Conservation (phyloP, 2,888 invertebrate genomes). For the Seira musarum region DNA sequence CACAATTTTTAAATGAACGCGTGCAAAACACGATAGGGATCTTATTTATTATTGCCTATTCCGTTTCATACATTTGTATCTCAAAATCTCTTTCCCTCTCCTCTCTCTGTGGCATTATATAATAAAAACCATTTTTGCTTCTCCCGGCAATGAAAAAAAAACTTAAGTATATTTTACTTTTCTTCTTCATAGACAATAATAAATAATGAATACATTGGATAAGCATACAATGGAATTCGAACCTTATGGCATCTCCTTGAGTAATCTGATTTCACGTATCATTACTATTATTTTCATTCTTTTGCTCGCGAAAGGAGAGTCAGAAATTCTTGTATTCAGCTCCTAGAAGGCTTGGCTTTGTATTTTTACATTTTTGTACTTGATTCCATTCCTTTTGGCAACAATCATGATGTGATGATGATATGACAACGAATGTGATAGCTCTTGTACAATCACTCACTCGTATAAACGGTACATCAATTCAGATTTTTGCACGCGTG, state of each 20-base stretch:
- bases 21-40: too few relatives aligned
- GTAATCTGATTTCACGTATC: conserved; percentile 52
- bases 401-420: neutral
- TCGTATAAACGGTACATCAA: conserved; percentile 32
- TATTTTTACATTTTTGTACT: neutral
- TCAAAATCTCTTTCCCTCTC: too few relatives aligned
- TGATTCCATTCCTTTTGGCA: neutral
- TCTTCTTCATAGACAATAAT: neutral
- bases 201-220: neutral
- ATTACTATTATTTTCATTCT: conserved; percentile 24
- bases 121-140: conserved; percentile 12
- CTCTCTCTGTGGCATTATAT: too few relatives aligned
- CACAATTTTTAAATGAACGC: too few relatives aligned
- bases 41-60: neutral
- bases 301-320: neutral
- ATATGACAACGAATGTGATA: conserved; percentile 29
- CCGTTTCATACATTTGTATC: conserved; percentile 16
- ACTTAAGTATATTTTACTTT: neutral
- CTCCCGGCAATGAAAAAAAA: neutral
- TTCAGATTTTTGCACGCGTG: neutral
- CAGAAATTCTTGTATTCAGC: neutral
- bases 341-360: conserved; percentile 41
- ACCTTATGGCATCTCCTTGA: conserved; percentile 53
- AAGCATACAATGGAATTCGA: conserved; percentile 41
- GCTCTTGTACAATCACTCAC: conserved; percentile 35